Percentiles rank a stretch among this genome's conserved stretches.
Evolutionary conservation across 1,140 invertebrate genomes (phyloP).

Genomic region (Drosophila nikananu): DNA sequence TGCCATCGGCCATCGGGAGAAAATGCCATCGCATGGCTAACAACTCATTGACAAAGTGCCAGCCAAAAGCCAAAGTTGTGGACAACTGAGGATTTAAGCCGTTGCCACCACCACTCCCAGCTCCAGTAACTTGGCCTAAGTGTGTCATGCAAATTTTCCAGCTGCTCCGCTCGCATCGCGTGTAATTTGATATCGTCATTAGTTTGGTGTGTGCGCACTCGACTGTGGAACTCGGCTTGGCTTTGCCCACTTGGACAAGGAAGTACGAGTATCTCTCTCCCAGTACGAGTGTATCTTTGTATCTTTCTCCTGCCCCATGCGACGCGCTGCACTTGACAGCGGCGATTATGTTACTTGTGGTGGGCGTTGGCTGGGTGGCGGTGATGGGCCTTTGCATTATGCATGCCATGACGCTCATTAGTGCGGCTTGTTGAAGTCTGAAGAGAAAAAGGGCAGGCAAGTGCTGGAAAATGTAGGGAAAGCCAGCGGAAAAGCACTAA

Average conservation of each 20-base stretch:
- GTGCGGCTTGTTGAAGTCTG: slow-evolving; percentile 64
- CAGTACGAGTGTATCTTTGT: slow-evolving; percentile 42
- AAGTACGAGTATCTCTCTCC: slow-evolving; percentile 64
- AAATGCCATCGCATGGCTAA: slow-evolving; percentile 66
- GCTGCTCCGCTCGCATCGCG: slow-evolving; percentile 25
- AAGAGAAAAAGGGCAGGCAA: slow-evolving; percentile 14
- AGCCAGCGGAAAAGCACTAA: slow-evolving; percentile 11
- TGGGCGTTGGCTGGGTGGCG: slow-evolving; percentile 15
- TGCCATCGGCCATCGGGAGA: slow-evolving; percentile 58
- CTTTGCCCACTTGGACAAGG: slow-evolving; percentile 66
- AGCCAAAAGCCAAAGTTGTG: slow-evolving; percentile 58
- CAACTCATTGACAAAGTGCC: slow-evolving; percentile 69
- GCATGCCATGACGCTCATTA: slow-evolving; percentile 80
- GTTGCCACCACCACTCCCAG: slow-evolving; percentile 26
- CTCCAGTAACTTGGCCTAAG: slow-evolving; percentile 47
- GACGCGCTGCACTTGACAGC: slow-evolving; percentile 76
- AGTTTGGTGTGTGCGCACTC: slow-evolving; percentile 76
- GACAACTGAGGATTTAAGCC: slow-evolving; percentile 63
- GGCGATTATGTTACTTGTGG: slow-evolving; percentile 75
- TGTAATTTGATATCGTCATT: slow-evolving; percentile 82
- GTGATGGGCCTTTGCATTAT: slow-evolving; percentile 60
- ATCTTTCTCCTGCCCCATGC: slow-evolving; percentile 61
- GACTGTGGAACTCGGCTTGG: slow-evolving; percentile 57
- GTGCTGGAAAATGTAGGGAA: slow-evolving; percentile 18
- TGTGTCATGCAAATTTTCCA: slow-evolving; percentile 77